A percentile compares a stretch with the other conserved stretches of the same genome.
phyloP scores from a whole-genome alignment of 1,140 invertebrate genomes.

The Melipona quadrifasciata region DNA sequence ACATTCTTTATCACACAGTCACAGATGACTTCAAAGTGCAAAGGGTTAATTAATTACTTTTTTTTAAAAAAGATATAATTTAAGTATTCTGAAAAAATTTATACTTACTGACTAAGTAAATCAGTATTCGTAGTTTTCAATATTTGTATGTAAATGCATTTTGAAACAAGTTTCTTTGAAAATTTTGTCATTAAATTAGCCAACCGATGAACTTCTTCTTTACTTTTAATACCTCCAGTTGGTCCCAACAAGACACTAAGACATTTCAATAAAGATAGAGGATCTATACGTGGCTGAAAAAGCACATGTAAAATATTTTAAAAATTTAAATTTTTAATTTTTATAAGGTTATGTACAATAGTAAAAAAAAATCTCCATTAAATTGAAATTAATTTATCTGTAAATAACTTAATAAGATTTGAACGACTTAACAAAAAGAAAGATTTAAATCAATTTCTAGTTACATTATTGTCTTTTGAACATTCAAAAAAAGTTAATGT shows the following conservation, averaged over 20 bases:
- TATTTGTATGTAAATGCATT: constrained; percentile 97
- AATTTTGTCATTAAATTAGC: constrained; percentile 97
- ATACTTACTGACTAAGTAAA: constrained; percentile 89
- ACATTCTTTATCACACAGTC: no score
- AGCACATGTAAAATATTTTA: constrained; percentile 21
- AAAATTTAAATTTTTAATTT: constrained; percentile 17
- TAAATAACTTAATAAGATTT: not conserved
- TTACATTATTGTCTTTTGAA: not conserved
- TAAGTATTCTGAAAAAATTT: constrained; percentile 25
- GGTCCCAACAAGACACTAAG: constrained; percentile 91
- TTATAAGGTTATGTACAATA: constrained; percentile 1
- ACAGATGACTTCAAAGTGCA: not conserved
- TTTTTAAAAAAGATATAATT: no score
- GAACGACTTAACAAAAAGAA: not conserved
- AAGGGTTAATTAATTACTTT: not conserved
- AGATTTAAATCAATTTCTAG: not conserved
- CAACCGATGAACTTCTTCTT: constrained; percentile 91
- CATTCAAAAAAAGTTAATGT: not conserved
- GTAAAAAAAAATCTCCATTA: not conserved
- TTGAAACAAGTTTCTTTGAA: constrained; percentile 97
- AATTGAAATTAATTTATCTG: not conserved
- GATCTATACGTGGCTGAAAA: constrained; percentile 95
- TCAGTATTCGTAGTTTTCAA: constrained; percentile 93
- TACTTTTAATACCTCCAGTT: constrained; percentile 93
- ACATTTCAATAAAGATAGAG: constrained; percentile 92